phyloP scores from a whole-genome alignment of 2,888 invertebrate genomes.

The Stenodema calcarata region DNA sequence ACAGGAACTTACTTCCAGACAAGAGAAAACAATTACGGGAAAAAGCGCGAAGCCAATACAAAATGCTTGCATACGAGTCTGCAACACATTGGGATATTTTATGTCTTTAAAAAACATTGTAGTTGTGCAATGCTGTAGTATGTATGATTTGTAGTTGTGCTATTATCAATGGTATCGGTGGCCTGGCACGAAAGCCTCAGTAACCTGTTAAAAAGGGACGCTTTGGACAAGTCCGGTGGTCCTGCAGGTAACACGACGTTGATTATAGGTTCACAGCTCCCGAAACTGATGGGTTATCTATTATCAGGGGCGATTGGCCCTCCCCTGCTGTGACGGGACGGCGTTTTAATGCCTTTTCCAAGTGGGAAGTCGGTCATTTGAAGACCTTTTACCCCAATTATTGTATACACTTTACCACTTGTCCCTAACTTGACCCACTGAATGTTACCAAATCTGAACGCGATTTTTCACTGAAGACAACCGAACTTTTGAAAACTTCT shows the following conservation, averaged over 20 bases:
- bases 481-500: no score
- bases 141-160: no score
- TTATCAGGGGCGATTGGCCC: not conserved
- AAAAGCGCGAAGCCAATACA: no score
- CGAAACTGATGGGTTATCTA: not conserved
- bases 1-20: no score
- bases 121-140: no score
- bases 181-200: not conserved
- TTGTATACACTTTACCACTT: not conserved
- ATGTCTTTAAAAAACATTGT: no score
- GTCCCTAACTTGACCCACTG: not conserved
- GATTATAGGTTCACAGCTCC: constrained; percentile 20
- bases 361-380: not conserved
- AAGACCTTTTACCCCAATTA: not conserved
- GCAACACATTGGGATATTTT: no score
- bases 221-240: not conserved
- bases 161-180: no score
- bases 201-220: not conserved
- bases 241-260: not conserved
- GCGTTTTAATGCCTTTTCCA: not conserved
- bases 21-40: no score
- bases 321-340: not conserved
- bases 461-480: no score
- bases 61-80: no score
- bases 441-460: no score